phyloP scores from a whole-genome alignment of 2,888 invertebrate genomes.

The Aleiodes leptofemur region DNA sequence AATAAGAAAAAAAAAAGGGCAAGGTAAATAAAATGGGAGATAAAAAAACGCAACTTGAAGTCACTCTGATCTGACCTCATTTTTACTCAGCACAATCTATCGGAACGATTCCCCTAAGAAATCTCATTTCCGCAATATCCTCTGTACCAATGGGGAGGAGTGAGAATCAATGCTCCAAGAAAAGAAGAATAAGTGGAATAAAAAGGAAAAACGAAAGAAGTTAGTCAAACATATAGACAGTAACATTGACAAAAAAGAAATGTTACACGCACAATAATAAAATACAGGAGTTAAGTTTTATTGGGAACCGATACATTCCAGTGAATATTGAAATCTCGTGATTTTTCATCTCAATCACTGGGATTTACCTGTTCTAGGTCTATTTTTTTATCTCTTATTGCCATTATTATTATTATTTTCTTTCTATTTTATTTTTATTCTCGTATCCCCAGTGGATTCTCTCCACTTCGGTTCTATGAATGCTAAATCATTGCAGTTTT shows the following conservation, averaged over 20 bases:
- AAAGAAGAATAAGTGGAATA: constrained; percentile 2
- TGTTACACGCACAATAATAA: not conserved
- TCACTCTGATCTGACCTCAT: constrained; percentile 26
- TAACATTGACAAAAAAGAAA: not conserved
- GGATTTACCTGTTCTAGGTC: too few relatives aligned
- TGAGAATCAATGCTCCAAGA: constrained; percentile 43
- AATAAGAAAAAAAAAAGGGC: constrained; percentile 2
- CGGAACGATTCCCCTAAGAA: constrained; percentile 48
- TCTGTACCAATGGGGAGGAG: constrained; percentile 31
- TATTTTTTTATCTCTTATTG: too few relatives aligned
- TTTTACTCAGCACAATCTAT: constrained; percentile 18
- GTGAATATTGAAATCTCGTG: too few relatives aligned
- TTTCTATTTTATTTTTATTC: too few relatives aligned
- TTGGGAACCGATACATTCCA: too few relatives aligned
- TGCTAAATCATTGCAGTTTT: too few relatives aligned
- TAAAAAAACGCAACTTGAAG: constrained; percentile 11
- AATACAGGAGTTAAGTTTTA: constrained; percentile 9
- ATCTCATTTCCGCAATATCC: constrained; percentile 50
- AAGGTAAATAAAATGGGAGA: constrained; percentile 8
- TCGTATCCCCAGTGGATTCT: too few relatives aligned
- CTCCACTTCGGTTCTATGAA: too few relatives aligned
- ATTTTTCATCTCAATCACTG: too few relatives aligned
- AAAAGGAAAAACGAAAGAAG: too few relatives aligned
- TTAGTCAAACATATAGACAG: too few relatives aligned
- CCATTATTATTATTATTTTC: too few relatives aligned